phyloP scores from a whole-genome alignment of 2,888 invertebrate genomes.

The Dryocosmus kuriphilus region DNA sequence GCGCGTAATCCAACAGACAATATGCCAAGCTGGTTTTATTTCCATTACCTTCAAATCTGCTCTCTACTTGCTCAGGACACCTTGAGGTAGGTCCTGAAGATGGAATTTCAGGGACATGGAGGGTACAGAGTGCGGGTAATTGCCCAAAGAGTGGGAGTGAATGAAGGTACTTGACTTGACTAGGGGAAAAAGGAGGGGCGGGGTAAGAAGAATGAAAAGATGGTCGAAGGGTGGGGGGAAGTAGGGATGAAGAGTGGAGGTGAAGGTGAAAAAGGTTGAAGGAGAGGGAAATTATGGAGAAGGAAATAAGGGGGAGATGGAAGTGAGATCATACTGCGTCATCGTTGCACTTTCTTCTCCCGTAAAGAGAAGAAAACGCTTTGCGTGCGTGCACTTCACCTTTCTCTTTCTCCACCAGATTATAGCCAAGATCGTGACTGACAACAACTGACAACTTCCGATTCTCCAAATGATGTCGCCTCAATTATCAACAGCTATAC shows the following conservation, averaged over 20 bases:
- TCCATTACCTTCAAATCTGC: neutral
- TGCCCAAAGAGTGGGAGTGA: constrained; percentile 24
- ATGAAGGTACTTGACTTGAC: constrained; percentile 22
- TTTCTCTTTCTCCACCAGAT: constrained; percentile 70
- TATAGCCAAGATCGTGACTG: constrained; percentile 52
- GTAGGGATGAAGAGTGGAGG: constrained; percentile 40
- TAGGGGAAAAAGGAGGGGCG: neutral
- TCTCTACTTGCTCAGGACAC: constrained; percentile 14
- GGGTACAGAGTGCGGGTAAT: constrained; percentile 30
- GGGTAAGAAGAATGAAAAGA: constrained; percentile 41
- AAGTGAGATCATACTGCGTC: constrained; percentile 57
- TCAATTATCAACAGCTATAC: constrained; percentile 14
- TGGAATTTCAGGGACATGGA: constrained; percentile 36
- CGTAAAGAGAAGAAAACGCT: constrained; percentile 50
- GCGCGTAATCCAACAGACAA: neutral
- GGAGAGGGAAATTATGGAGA: constrained; percentile 36
- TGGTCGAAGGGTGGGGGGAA: constrained; percentile 47
- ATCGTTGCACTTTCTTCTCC: constrained; percentile 73
- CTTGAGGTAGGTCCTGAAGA: constrained; percentile 63
- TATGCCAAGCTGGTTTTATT: constrained; percentile 22
- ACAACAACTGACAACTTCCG: constrained; percentile 63
- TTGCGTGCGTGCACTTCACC: constrained; percentile 69
- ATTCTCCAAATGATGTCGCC: constrained; percentile 44
- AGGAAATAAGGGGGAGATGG: constrained; percentile 13
- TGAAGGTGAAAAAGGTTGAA: constrained; percentile 55